Percentiles rank a stretch among this genome's conserved stretches.
phyloP scores from a whole-genome alignment of 2,888 invertebrate genomes.

The Agonopterix heracliana region DNA sequence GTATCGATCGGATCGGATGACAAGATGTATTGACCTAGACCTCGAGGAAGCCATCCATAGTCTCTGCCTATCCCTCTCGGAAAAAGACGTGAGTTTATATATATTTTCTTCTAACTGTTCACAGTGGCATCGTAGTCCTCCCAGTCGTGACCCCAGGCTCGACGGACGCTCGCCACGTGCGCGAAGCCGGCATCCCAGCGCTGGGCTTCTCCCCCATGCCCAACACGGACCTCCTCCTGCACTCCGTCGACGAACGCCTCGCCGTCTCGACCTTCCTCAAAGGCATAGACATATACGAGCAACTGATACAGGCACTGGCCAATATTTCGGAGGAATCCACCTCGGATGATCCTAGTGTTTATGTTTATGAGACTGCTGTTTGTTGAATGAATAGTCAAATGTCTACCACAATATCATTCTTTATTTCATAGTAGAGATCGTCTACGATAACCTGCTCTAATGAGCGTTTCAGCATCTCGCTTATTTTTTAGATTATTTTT shows the following conservation, averaged over 20 bases:
- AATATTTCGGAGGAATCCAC: slow-evolving; percentile 12
- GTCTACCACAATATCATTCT: too few species aligned
- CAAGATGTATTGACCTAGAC: too few species aligned
- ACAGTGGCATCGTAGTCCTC: slow-evolving; percentile 76
- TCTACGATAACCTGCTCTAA: too few species aligned
- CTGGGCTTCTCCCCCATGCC: slow-evolving; percentile 91
- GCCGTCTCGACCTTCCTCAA: slow-evolving; percentile 80
- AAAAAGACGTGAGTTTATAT: too few species aligned
- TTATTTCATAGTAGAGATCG: too few species aligned
- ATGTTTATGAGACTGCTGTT: slow-evolving; percentile 8
- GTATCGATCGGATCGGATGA: too few species aligned
- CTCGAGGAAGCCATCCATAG: too few species aligned
- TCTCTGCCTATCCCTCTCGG: too few species aligned
- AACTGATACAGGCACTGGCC: slow-evolving; percentile 43
- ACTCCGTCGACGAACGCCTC: slow-evolving; percentile 87
- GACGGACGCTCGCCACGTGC: slow-evolving; percentile 85
- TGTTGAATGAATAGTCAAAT: neutral
- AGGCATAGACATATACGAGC: slow-evolving; percentile 84
- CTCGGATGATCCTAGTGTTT: slow-evolving; percentile 9
- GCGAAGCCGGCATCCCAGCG: slow-evolving; percentile 84
- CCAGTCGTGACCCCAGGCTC: slow-evolving; percentile 86
- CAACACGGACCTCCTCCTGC: slow-evolving; percentile 84
- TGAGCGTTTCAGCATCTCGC: neutral
- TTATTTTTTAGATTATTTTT: neutral
- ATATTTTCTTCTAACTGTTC: neutral